These are phyloP conservation scores for Nansenia antarctica DNA, from an alignment of 2,113 vertebrate genomes.

Conservation along the genomic window DNA sequence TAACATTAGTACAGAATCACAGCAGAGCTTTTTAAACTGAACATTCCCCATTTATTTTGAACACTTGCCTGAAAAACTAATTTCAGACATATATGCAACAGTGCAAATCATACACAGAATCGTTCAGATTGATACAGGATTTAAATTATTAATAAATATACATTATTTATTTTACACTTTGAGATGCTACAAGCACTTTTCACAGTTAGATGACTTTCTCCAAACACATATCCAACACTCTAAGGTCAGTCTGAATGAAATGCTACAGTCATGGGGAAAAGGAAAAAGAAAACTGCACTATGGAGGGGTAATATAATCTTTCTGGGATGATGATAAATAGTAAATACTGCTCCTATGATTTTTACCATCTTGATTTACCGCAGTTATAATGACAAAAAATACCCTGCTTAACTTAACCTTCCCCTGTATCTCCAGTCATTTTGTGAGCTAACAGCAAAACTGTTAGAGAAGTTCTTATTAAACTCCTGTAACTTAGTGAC, in stretches of 20 bases:
- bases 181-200: conserved; percentile 90
- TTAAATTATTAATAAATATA: conserved; percentile 98
- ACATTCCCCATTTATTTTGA: conserved; percentile 80
- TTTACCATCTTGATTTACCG: conserved; percentile 11
- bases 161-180: conserved; percentile 80
- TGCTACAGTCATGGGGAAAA: conserved; percentile 33
- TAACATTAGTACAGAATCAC: conserved; percentile 25
- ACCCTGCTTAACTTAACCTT: conserved; percentile 64
- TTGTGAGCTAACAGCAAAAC: conserved; percentile 18
- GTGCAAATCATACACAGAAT: conserved; percentile 87
- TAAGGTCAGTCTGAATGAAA: conserved; percentile 25
- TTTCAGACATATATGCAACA: conserved; percentile 61
- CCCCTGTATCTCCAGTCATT: conserved; percentile 22
- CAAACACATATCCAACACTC: conserved; percentile 47
- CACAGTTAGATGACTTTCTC: conserved; percentile 70
- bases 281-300: conserved; percentile 20
- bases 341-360: conserved; percentile 24
- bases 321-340: conserved; percentile 4
- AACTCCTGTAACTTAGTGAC: conserved; percentile 25
- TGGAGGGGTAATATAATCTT: background rate
- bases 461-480: conserved; percentile 22
- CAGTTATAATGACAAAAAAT: conserved; percentile 37
- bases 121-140: conserved; percentile 78
- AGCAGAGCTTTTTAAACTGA: conserved; percentile 31
- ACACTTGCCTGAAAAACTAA: conserved; percentile 63